Evolutionary conservation across 1,140 invertebrate species (phyloP).

Genomic region (Macrobrachium rosenbergii): DNA sequence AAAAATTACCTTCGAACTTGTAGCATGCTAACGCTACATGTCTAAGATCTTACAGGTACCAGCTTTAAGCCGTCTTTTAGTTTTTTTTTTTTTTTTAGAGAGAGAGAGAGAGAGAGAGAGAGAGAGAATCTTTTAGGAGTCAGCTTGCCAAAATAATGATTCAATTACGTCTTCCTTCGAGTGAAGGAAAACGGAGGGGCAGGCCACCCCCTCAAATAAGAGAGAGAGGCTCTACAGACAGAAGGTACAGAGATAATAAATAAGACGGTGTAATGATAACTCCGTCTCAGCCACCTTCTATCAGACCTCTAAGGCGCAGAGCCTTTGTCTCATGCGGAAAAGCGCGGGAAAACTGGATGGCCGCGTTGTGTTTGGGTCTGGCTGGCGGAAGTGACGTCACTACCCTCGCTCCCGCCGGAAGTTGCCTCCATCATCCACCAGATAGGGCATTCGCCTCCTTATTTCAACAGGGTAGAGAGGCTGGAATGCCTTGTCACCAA

Average conservation of each 20-base stretch:
- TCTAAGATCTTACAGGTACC: neutral
- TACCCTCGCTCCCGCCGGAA: slow-evolving; percentile 54
- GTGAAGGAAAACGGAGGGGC: no score
- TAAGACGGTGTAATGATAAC: neutral
- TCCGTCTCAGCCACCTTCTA: slow-evolving; percentile 4
- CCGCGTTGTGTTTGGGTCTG: slow-evolving; percentile 50
- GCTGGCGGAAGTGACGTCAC: slow-evolving; percentile 54
- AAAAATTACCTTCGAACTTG: neutral
- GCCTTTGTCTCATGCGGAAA: slow-evolving; percentile 57
- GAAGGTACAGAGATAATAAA: slow-evolving; percentile 18
- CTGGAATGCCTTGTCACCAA: neutral
- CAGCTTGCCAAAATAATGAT: no score
- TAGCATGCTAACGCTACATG: neutral
- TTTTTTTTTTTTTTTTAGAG: no score
- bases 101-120: no score
- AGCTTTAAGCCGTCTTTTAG: no score
- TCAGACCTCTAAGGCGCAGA: slow-evolving; percentile 20
- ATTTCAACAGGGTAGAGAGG: neutral
- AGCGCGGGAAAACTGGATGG: slow-evolving; percentile 60
- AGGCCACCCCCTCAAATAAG: no score
- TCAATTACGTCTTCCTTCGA: no score
- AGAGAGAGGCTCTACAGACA: neutral
- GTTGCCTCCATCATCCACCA: slow-evolving; percentile 38
- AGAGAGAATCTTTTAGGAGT: no score
- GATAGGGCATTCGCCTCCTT: slow-evolving; percentile 37